Evolutionary conservation across 2,797 vertebrate genomes (phyloP).

Genomic region (Naso thynnoides): DNA sequence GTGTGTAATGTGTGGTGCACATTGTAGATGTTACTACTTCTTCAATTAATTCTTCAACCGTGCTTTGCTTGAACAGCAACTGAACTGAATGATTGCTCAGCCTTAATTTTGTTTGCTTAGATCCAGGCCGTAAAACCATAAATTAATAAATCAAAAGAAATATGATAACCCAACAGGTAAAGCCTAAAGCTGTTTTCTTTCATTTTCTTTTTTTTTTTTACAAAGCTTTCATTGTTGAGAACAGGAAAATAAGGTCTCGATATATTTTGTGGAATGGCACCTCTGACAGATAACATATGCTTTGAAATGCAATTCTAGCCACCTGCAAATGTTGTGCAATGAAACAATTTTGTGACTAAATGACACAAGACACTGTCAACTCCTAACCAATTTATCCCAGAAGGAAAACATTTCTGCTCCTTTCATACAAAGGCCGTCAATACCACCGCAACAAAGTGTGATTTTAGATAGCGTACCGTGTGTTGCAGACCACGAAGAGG

Average conservation of each 20-base stretch:
- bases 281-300: conserved; percentile 7
- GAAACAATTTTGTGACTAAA: not conserved
- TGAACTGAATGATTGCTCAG: not conserved
- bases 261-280: not conserved
- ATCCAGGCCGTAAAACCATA: not conserved
- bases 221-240: conserved; percentile 4
- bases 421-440: too few species aligned
- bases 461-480: too few species aligned
- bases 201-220: conserved; percentile 5
- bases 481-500: too few species aligned
- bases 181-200: conserved; percentile 9
- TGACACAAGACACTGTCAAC: not conserved
- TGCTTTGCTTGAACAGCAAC: not conserved
- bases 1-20: not conserved
- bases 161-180: not conserved
- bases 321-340: not conserved
- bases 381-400: not conserved
- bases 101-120: conserved; percentile 5
- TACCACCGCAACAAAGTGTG: too few species aligned
- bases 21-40: not conserved
- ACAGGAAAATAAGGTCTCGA: not conserved
- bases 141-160: not conserved
- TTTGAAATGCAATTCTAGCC: not conserved
- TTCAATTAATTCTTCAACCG: not conserved
- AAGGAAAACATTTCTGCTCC: not conserved